A percentile compares a stretch with the other conserved stretches of the same genome.
phyloP scores from a whole-genome alignment of 2,113 vertebrate genomes.

The Silurus glanis region DNA sequence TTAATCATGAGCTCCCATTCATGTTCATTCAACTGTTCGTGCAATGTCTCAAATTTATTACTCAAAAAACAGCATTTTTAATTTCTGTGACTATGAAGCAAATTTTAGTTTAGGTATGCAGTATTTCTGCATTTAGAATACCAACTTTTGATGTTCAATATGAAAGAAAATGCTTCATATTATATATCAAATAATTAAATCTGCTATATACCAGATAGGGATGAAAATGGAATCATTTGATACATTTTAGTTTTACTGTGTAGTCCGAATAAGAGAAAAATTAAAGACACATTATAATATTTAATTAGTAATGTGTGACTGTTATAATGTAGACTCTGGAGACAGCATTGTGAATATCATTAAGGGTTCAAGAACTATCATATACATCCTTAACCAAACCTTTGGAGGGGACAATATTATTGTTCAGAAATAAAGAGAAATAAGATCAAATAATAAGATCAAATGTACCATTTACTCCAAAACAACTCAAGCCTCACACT shows the following conservation, averaged over 20 bases:
- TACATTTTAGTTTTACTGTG: not conserved
- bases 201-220: not conserved
- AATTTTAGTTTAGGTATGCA: not conserved
- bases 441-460: not conserved
- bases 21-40: not conserved
- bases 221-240: not conserved
- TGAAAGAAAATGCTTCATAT: not conserved
- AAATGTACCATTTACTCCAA: not conserved
- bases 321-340: not conserved
- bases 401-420: not conserved
- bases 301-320: not conserved
- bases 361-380: not conserved
- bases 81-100: not conserved
- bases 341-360: too few relatives aligned
- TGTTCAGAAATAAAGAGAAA: not conserved
- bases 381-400: not conserved
- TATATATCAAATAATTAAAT: not conserved
- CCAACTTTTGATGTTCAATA: not conserved
- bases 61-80: not conserved
- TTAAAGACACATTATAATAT: not conserved
- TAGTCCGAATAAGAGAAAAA: not conserved
- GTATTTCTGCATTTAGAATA: not conserved
- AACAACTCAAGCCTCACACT: too few relatives aligned
- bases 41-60: not conserved
- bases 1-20: not conserved